A percentile compares a stretch with the other conserved stretches of the same genome.
phyloP scores from a whole-genome alignment of 2,888 invertebrate genomes.

The Lasiommata megera region DNA sequence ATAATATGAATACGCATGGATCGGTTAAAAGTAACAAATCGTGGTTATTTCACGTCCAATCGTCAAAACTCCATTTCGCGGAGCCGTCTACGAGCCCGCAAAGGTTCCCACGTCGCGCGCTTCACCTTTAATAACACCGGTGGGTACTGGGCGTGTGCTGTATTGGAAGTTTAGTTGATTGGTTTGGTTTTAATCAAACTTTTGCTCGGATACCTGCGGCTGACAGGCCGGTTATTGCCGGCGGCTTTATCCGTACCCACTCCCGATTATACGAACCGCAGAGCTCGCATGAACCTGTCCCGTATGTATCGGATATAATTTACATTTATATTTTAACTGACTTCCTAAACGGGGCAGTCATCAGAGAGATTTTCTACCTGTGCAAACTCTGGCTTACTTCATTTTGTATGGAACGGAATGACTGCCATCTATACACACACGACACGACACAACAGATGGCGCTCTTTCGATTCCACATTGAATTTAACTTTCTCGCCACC shows the following conservation, averaged over 20 bases:
- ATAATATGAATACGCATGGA: too few species aligned
- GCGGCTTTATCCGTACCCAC: slow-evolving; percentile 28
- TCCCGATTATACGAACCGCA: slow-evolving; percentile 12
- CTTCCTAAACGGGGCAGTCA: too few species aligned
- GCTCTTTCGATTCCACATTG: too few species aligned
- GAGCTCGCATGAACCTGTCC: neutral
- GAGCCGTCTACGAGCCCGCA: neutral
- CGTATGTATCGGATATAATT: neutral
- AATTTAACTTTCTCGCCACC: too few species aligned
- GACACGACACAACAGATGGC: too few species aligned
- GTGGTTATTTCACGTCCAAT: neutral
- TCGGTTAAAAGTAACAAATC: too few species aligned
- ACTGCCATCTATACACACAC: too few species aligned
- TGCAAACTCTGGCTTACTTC: too few species aligned
- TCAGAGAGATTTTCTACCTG: too few species aligned
- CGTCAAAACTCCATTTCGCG: neutral
- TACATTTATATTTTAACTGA: neutral
- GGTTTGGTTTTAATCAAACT: slow-evolving; percentile 44
- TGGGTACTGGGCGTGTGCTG: neutral
- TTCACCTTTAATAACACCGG: neutral
- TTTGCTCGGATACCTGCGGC: slow-evolving; percentile 34
- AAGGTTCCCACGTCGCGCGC: neutral
- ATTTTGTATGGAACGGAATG: too few species aligned
- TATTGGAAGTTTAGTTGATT: slow-evolving; percentile 39
- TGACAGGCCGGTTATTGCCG: slow-evolving; percentile 39